Conservation (phyloP, 2,888 invertebrate genomes). For the Caenorhabditis zanzibari region DNA sequence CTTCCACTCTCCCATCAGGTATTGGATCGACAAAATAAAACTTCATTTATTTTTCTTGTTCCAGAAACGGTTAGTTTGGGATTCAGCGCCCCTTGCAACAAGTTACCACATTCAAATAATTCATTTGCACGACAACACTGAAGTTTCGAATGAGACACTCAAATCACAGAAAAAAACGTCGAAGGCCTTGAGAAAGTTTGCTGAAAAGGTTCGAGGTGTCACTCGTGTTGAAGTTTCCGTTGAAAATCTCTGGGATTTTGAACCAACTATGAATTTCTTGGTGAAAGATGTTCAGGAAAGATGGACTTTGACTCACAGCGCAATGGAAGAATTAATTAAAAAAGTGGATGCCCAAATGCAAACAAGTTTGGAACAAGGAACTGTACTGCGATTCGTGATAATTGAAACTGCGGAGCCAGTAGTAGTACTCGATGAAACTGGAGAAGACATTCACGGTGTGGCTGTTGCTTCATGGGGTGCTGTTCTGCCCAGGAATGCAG, state of each 20-base stretch:
- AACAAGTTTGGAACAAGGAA: conserved; percentile 63
- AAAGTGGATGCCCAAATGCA: conserved; percentile 68
- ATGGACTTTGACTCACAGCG: conserved; percentile 65
- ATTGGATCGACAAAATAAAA: too few relatives aligned
- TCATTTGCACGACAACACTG: conserved; percentile 76
- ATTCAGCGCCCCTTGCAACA: conserved; percentile 73
- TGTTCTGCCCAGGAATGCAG: conserved; percentile 69
- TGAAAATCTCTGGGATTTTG: conserved; percentile 81
- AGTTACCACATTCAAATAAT: conserved; percentile 79
- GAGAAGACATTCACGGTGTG: conserved; percentile 73
- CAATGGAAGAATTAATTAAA: conserved; percentile 67
- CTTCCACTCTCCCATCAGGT: conserved; percentile 72
- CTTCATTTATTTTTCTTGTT: too few relatives aligned
- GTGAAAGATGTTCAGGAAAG: conserved; percentile 74
- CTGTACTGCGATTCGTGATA: conserved; percentile 67
- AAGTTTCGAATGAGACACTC: conserved; percentile 8
- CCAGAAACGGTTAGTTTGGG: conserved; percentile 77
- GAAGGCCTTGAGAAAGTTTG: conserved; percentile 58
- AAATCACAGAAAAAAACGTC: conserved; percentile 44
- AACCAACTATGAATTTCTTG: conserved; percentile 66
- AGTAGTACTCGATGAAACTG: conserved; percentile 69
- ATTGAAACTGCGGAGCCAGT: conserved; percentile 66
- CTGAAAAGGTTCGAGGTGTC: conserved; percentile 51
- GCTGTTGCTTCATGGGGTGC: conserved; percentile 82
- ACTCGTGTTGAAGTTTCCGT: conserved; percentile 63